phyloP scores from a whole-genome alignment of 1,140 invertebrate genomes.

The Lycorma delicatula region DNA sequence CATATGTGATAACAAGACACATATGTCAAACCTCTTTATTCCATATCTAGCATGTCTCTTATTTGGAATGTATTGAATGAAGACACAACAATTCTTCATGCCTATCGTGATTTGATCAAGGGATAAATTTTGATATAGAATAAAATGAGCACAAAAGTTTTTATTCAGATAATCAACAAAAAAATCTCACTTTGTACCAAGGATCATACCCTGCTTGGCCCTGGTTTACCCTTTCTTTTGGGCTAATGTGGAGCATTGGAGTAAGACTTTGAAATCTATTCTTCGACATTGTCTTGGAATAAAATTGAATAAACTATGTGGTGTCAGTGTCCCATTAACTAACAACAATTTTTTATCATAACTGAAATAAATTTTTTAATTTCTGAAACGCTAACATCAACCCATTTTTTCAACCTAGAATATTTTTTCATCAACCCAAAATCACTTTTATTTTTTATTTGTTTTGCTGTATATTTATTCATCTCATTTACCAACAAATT shows the following conservation, averaged over 20 bases:
- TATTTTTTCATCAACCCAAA: neutral
- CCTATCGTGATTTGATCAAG: constrained; percentile 9
- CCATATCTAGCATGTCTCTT: constrained; percentile 11
- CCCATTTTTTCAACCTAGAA: neutral
- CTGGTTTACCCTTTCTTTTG: neutral
- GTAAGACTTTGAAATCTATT: neutral
- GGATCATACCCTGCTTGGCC: constrained; percentile 8
- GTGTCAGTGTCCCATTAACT: neutral
- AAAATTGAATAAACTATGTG: neutral
- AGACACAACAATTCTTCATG: constrained; percentile 12
- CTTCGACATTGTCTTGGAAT: neutral
- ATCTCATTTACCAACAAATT: neutral
- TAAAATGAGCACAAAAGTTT: neutral
- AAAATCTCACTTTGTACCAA: constrained; percentile 10
- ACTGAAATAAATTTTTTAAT: constrained; percentile 9
- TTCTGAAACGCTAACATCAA: constrained; percentile 1
- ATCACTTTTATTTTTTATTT: neutral
- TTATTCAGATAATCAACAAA: constrained; percentile 1
- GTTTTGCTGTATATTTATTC: neutral
- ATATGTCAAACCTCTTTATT: constrained; percentile 11
- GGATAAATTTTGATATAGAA: constrained; percentile 1
- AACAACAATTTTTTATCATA: constrained; percentile 3
- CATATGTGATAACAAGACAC: too few relatives aligned
- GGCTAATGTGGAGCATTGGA: constrained; percentile 1
- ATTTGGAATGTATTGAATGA: constrained; percentile 16